phyloP scores from a whole-genome alignment of 2,113 vertebrate species.

The Pseudonaja textilis region DNA sequence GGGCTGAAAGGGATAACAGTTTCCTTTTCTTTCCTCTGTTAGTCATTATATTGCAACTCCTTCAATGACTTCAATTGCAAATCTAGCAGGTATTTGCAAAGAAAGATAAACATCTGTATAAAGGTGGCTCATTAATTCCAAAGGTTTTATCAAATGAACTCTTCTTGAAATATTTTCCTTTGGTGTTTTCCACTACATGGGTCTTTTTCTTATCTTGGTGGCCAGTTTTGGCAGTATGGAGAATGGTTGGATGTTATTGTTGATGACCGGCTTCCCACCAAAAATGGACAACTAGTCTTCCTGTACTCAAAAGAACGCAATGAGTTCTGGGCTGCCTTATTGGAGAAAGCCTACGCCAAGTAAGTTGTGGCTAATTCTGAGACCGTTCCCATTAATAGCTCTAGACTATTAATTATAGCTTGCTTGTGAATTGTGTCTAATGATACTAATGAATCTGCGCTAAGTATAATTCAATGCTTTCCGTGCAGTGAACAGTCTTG shows the following conservation, averaged over 20 bases:
- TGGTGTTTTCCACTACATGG: not conserved
- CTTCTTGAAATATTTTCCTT: not conserved
- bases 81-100: not conserved
- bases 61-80: not conserved
- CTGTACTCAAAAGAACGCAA: conserved; percentile 70
- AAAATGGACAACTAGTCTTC: conserved; percentile 68
- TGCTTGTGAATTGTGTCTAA: rapidly evolving
- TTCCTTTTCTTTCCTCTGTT: not conserved
- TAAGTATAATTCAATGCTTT: not conserved
- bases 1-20: not conserved
- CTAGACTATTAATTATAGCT: not conserved
- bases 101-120: not conserved
- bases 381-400: not conserved
- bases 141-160: not conserved
- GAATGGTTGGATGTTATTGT: conserved; percentile 79
- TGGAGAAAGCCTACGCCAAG: conserved; percentile 84
- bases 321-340: conserved; percentile 75
- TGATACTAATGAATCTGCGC: not conserved
- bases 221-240: conserved; percentile 78
- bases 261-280: conserved; percentile 77
- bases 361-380: conserved; percentile 35
- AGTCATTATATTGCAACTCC: not conserved
- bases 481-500: not conserved
- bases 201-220: not conserved
- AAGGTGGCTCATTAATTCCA: not conserved